Conservation (phyloP, 1,140 invertebrate species). For the Diuraphis noxia region DNA sequence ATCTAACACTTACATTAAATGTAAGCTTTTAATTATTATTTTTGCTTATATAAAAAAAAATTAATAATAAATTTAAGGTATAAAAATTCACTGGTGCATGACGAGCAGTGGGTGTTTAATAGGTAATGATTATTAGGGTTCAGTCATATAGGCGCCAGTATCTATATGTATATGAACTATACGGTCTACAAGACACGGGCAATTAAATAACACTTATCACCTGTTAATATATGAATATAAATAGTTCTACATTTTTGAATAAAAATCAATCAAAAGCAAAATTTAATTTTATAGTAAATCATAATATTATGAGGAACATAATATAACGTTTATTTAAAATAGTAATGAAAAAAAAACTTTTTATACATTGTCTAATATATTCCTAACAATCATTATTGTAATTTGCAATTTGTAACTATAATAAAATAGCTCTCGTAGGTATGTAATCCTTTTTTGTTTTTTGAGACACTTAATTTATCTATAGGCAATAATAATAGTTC, state of each 20-base stretch:
- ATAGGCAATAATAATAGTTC: not conserved
- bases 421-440: not conserved
- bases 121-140: not conserved
- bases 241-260: not conserved
- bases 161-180: not conserved
- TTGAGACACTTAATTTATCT: not conserved
- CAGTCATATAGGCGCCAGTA: not conserved
- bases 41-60: not conserved
- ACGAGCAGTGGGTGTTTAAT: not conserved
- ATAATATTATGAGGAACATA: not conserved
- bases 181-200: not conserved
- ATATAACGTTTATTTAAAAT: not conserved
- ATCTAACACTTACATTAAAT: not conserved
- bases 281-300: not conserved
- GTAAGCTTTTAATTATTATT: not conserved
- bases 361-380: not conserved
- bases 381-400: not conserved
- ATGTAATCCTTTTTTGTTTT: not conserved
- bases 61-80: not conserved
- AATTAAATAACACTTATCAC: conserved; percentile 29
- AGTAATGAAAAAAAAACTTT: not conserved
- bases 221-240: conserved; percentile 8
- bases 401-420: not conserved
- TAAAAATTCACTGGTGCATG: not conserved
- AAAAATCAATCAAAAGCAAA: not conserved